A percentile compares a stretch with the other conserved stretches of the same genome.
Evolutionary conservation across 2,113 vertebrate species (phyloP).

Genomic region (Vimba vimba): DNA sequence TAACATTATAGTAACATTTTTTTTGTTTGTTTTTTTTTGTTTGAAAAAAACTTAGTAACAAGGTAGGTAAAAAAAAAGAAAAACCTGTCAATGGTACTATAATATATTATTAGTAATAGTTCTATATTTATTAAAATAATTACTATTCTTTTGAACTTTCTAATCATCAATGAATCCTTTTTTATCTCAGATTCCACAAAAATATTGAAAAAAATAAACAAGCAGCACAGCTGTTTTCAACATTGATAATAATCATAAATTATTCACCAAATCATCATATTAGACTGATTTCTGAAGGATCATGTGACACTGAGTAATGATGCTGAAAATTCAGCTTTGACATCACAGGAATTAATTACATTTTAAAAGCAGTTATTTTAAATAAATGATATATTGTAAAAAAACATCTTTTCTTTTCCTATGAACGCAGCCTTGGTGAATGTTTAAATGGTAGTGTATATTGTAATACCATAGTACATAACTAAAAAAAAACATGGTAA

Average conservation of each 20-base stretch:
- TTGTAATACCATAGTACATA: background rate
- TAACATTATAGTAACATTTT: no score
- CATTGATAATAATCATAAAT: background rate
- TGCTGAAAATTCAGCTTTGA: background rate
- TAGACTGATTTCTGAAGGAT: no score
- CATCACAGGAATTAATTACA: background rate
- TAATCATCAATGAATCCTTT: no score
- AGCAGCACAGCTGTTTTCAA: background rate
- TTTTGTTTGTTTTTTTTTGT: no score
- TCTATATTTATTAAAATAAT: no score
- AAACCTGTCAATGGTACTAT: no score
- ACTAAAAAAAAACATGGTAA: background rate
- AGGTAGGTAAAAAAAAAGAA: no score
- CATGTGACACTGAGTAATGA: background rate
- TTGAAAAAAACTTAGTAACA: no score
- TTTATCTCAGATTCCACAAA: background rate
- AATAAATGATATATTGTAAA: background rate
- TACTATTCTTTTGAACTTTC: no score
- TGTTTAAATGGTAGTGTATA: background rate
- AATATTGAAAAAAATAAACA: background rate
- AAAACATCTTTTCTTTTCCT: background rate
- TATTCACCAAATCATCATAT: no score
- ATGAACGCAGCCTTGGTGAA: background rate
- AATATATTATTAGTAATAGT: no score
- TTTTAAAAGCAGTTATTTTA: background rate